phyloP scores from a whole-genome alignment of 2,113 vertebrate species.

The Saccopteryx leptura region DNA sequence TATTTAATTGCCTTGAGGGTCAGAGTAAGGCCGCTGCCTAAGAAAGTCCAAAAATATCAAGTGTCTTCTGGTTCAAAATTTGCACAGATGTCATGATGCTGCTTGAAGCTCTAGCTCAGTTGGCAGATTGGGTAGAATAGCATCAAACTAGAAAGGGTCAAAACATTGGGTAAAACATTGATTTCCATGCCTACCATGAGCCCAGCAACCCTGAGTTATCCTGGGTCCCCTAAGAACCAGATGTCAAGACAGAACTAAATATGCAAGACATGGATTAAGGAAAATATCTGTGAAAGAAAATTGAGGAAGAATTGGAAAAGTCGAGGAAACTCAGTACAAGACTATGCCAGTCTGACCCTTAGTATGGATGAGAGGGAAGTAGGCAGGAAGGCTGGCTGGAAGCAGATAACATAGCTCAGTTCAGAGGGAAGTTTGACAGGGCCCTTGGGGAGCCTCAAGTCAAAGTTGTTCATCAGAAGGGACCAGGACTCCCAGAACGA shows the following conservation, averaged over 20 bases:
- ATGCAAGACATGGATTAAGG: neutral
- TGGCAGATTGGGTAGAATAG: neutral
- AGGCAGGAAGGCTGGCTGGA: neutral
- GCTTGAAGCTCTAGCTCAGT: neutral
- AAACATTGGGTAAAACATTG: neutral
- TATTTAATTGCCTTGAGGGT: neutral
- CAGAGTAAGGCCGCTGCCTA: neutral
- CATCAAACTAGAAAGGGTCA: neutral
- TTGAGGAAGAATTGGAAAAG: neutral
- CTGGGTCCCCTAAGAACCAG: neutral
- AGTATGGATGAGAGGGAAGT: neutral
- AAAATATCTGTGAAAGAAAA: conserved; percentile 43
- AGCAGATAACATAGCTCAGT: neutral
- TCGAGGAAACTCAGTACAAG: neutral
- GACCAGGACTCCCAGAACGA: rapidly evolving
- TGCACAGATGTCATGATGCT: neutral
- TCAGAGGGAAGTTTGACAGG: neutral
- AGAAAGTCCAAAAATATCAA: neutral
- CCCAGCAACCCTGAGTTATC: neutral
- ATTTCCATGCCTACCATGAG: neutral
- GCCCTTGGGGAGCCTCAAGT: neutral
- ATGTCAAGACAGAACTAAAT: neutral
- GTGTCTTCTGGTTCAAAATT: neutral
- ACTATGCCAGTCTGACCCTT: neutral
- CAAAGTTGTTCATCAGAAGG: neutral